Base-by-base conservation (phyloP, 2,888 invertebrate genomes). In the Eumacrocentrus americanus region DNA sequence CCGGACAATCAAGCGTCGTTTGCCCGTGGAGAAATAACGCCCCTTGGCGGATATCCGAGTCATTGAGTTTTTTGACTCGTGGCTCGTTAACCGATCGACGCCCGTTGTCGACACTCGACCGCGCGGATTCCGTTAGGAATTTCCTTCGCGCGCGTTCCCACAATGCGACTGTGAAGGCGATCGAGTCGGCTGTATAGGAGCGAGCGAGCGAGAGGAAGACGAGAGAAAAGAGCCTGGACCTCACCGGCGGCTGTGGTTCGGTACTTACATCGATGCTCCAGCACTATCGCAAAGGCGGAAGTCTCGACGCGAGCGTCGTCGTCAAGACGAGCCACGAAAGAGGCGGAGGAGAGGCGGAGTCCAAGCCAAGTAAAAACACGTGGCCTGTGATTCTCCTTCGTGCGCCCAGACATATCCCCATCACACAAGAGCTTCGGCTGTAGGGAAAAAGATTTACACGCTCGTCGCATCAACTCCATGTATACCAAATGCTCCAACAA, bases 91-190 rank as follows among this genome's bases (percentile, higher is more conserved):
- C 55, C 44, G 55, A 55, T 60, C 60, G 55, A 60, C 60, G 60
- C 60, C 60, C 60, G 60, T 56, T 60, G 60, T 63, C 63, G 64
- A 64, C 64, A 63, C 68, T 70, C 67, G 61, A 68, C 66, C 65
- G 65, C 67, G 64, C 65, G 46, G 66, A 69, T 71, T 71, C 74
- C 74, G 74, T 75, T 75, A 75, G 75, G 74, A 74, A 75, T 75
- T 72, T 71, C 69, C 67, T 67, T 58, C 48, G 62, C 67, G 69
- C 48, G 62, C 67, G 69, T 71, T 72, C 69, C 70, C 68, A 67
- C 67, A 72, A 72, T 66, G 38, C 47, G 35, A 55, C 58, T 38
- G 59, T 61, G 58, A 65, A 46, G 37, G 20, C 22, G 35, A 18
- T n/a, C 34, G 16, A 29, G 16, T 42, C 11, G 48, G 48, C 38